These are phyloP conservation scores for Parnassius orleans DNA, from an alignment of 2,888 invertebrate species.

Conservation along the genomic window DNA sequence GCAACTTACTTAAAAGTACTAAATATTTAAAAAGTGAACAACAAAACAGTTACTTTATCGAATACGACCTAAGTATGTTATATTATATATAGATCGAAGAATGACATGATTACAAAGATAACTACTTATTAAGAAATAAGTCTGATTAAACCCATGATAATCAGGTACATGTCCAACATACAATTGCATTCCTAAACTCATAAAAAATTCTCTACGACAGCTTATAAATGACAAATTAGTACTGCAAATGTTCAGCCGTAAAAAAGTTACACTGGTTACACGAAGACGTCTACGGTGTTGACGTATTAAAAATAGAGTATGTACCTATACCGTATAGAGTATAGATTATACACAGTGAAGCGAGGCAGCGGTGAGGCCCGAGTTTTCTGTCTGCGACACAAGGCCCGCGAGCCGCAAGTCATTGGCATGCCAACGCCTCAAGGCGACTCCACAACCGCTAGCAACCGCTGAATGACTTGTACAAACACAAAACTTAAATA, in stretches of 20 bases:
- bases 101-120: neutral
- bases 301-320: slow-evolving; percentile 34
- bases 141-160: neutral
- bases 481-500: neutral
- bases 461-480: slow-evolving; percentile 43
- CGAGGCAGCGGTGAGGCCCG: slow-evolving; percentile 42
- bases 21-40: too few relatives aligned
- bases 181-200: slow-evolving; percentile 6
- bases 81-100: neutral
- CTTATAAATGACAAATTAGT: slow-evolving; percentile 21
- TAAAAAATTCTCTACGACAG: slow-evolving; percentile 13
- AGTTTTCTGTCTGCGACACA: slow-evolving; percentile 53
- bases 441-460: slow-evolving; percentile 38
- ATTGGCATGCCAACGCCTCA: slow-evolving; percentile 55
- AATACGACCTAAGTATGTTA: neutral
- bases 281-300: slow-evolving; percentile 19
- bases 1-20: too few relatives aligned
- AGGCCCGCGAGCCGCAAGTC: slow-evolving; percentile 69
- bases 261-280: slow-evolving; percentile 17
- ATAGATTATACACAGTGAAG: slow-evolving; percentile 36
- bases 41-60: too few relatives aligned
- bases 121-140: neutral
- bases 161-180: neutral
- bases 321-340: slow-evolving; percentile 22
- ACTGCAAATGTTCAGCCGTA: slow-evolving; percentile 18